Conservation (phyloP, 1,140 invertebrate genomes). For the Holcopasites calliopsidis region DNA sequence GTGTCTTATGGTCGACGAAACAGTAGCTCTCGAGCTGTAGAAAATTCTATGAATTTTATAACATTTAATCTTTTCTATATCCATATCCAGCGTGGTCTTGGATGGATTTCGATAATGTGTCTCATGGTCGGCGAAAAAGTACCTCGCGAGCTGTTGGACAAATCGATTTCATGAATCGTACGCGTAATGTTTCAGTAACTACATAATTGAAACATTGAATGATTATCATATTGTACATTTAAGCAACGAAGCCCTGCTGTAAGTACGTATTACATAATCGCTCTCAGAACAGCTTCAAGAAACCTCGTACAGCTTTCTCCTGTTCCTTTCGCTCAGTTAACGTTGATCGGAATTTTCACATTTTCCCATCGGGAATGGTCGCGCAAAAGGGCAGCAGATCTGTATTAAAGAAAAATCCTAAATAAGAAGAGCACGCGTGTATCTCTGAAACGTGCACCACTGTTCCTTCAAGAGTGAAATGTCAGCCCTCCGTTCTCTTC, state of each 20-base stretch:
- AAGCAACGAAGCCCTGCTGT: no score
- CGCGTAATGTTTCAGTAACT: no score
- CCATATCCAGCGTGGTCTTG: conserved; percentile 56
- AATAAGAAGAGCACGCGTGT: conserved; percentile 24
- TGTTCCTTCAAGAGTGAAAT: conserved; percentile 63
- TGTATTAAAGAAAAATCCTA: not conserved
- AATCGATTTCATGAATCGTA: no score
- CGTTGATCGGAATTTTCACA: not conserved
- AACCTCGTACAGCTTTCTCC: not conserved
- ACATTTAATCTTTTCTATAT: no score
- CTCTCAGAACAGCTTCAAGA: no score
- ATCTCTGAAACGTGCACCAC: not conserved
- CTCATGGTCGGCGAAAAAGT: conserved; percentile 11
- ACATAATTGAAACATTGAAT: no score
- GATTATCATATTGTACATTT: no score
- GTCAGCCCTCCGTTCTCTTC: conserved; percentile 63
- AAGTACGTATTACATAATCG: no score
- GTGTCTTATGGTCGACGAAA: conserved; percentile 5
- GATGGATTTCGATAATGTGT: conserved; percentile 46
- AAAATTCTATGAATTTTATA: not conserved
- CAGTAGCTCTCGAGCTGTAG: not conserved
- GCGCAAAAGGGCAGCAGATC: conserved; percentile 5
- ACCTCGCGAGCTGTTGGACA: no score
- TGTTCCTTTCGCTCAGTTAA: not conserved
- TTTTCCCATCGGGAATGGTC: not conserved